phyloP scores from a whole-genome alignment of 1,140 invertebrate genomes.

The Drosophila albomicans region DNA sequence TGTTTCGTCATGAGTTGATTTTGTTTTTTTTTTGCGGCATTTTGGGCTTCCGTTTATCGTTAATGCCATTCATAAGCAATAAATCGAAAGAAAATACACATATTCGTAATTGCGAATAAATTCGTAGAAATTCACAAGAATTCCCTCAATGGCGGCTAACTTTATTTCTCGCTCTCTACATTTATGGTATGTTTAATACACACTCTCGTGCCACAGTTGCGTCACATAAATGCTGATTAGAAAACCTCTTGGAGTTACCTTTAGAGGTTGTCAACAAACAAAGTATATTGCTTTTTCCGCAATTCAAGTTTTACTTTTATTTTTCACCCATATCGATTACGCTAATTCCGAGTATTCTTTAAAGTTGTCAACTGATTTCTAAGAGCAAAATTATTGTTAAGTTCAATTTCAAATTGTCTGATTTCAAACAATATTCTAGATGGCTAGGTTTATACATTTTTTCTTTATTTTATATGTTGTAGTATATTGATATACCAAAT shows the following conservation, averaged over 20 bases:
- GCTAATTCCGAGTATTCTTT: too few relatives aligned
- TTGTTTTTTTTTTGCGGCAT: slow-evolving; percentile 22
- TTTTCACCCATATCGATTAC: too few relatives aligned
- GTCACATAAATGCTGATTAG: slow-evolving; percentile 14
- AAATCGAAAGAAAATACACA: slow-evolving; percentile 32
- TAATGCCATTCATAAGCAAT: slow-evolving; percentile 40
- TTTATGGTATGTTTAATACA: not conserved
- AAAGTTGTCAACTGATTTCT: too few relatives aligned
- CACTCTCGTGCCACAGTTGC: slow-evolving; percentile 14
- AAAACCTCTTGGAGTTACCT: not conserved
- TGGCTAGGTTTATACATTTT: too few relatives aligned
- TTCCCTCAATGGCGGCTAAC: not conserved
- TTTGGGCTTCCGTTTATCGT: slow-evolving; percentile 46
- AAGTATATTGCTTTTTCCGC: slow-evolving; percentile 5
- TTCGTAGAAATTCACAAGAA: slow-evolving; percentile 23
- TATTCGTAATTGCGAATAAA: slow-evolving; percentile 44
- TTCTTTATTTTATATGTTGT: too few relatives aligned
- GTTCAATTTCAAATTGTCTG: too few relatives aligned
- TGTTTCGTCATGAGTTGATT: slow-evolving; percentile 35
- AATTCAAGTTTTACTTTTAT: not conserved
- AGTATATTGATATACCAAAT: too few relatives aligned
- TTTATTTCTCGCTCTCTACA: not conserved
- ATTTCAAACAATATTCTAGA: too few relatives aligned
- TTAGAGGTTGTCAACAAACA: not conserved
- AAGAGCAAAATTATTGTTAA: too few relatives aligned